Evolutionary conservation across 1,140 invertebrate species (phyloP).

Genomic region (Euura saliciscinereae): DNA sequence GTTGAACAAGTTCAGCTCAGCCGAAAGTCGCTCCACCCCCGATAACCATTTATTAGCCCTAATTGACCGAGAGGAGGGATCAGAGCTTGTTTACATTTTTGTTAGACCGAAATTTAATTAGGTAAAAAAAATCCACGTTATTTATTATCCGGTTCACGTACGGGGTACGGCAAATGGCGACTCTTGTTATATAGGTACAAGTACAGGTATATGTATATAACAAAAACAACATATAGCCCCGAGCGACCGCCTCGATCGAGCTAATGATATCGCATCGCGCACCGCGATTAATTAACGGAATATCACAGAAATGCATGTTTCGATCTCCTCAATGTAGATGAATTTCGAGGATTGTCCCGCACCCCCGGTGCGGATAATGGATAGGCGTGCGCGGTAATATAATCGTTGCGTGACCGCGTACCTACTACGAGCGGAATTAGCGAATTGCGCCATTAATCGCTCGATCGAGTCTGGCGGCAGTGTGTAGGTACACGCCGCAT

Average conservation of each 20-base stretch:
- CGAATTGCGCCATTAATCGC: conserved; percentile 5
- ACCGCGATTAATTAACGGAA: no score
- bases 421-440: not conserved
- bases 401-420: not conserved
- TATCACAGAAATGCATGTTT: no score
- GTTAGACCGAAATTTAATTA: conserved; percentile 42
- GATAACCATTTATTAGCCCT: conserved; percentile 56
- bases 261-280: no score
- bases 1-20: not conserved
- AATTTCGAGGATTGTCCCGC: no score
- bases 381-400: not conserved
- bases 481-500: not conserved
- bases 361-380: no score
- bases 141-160: conserved; percentile 20
- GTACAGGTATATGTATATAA: no score
- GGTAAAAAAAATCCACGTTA: conserved; percentile 24
- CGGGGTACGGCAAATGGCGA: not conserved
- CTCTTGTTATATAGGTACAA: not conserved
- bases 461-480: not conserved
- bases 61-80: conserved; percentile 54
- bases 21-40: conserved; percentile 28
- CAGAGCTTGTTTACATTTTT: conserved; percentile 31
- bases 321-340: no score
- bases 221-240: no score
- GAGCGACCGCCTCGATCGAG: no score